Evolutionary conservation across 1,140 invertebrate species (phyloP), one percentile per base, ranked within the genome.

Genomic region (Pseudobourletiella spinata): DNA sequence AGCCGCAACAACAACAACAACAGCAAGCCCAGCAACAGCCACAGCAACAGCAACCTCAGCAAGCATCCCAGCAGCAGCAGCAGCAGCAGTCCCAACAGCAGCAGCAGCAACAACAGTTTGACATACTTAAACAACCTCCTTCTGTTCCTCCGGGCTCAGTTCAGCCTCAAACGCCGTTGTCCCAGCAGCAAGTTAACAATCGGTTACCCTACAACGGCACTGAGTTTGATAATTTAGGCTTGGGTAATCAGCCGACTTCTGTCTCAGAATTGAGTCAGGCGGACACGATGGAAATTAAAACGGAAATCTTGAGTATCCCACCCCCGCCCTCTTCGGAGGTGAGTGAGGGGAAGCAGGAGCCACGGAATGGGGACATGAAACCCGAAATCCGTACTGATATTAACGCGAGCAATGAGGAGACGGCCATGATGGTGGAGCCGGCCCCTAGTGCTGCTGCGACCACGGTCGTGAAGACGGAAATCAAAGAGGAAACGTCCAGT

Each of bases 121-220:
- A 66, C 46, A 29, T 65, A 18, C 52, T 42, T 2, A 63, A 66
- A 26, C 59, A 66, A 39, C 61, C 61, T n/a, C 52, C 57, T 6
- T 63, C 61, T 18, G 57, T 60, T 14, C 35, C 51, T 1, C n/a
- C n/a, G n/a, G n/a, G n/a, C n/a, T 50, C 57, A 3, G 50, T 56
- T 28, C 26, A 64, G 67, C 52, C 66, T 35, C 76, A 74, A 35
- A 74, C 73, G 18, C 66, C 65, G 11, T 64, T 64, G 24, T 60
- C 59, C 20, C 52, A 22, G 42, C 67, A 59, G 26, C 22, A 30
- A 35, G 46, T 39, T 25, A 55, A 22, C 24, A 66, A 61, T 44
- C 28, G 61, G 16, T 24, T 64, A 14, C 55, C 59, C 11, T 64
- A 62, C 35, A 69, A 69, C 35, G 67, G 67, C 2, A 58, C 46